Evolutionary conservation across 2,797 vertebrate species (phyloP).

Genomic region (Allenopithecus nigroviridis): DNA sequence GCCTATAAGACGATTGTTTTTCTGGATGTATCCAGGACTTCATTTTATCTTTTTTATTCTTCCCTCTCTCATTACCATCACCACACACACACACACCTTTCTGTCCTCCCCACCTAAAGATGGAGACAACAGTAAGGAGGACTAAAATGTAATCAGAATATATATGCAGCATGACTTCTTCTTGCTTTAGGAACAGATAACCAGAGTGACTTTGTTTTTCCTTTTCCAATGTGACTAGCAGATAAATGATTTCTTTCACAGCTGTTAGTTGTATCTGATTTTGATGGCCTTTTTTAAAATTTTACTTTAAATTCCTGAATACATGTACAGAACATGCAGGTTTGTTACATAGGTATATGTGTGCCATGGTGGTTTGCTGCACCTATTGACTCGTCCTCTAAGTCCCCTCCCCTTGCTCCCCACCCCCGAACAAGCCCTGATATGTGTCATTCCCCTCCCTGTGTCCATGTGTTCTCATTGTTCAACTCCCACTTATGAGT

Average conservation of each 20-base stretch:
- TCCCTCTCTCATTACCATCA: background rate
- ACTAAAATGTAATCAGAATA: slow-evolving; percentile 18
- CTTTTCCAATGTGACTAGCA: background rate
- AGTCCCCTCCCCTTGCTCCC: background rate
- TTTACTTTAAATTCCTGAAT: background rate
- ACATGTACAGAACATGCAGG: background rate
- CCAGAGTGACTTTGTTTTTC: slow-evolving; percentile 20
- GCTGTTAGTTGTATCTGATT: background rate
- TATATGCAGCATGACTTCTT: background rate
- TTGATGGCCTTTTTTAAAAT: background rate
- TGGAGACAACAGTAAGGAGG: background rate
- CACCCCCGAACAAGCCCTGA: background rate
- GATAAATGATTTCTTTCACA: slow-evolving; percentile 3
- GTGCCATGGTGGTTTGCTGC: background rate
- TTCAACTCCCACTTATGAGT: background rate
- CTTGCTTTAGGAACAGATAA: background rate
- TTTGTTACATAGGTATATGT: background rate
- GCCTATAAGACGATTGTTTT: slow-evolving; percentile 16
- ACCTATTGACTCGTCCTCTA: background rate
- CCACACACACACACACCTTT: background rate
- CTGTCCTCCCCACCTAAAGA: background rate
- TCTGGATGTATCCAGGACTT: background rate
- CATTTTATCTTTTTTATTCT: slow-evolving; percentile 25
- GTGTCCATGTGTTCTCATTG: background rate
- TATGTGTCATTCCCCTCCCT: background rate